Evolutionary conservation across 2,113 vertebrate species (phyloP), one percentile per base, ranked within the genome.

Genomic region (Tichodroma muraria): DNA sequence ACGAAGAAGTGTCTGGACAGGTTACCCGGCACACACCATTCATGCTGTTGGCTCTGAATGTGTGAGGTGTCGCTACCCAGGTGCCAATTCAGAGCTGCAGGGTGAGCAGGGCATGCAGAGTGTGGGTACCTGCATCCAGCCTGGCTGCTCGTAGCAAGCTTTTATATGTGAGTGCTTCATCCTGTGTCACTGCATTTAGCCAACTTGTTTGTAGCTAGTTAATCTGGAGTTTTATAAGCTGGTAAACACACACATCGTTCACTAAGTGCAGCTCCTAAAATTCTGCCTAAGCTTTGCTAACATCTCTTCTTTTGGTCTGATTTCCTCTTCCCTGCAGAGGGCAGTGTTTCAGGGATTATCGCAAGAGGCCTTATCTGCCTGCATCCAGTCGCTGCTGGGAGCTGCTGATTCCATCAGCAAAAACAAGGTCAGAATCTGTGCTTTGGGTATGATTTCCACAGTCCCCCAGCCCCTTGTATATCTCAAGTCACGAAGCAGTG

Each of bases 331-430:
- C 94, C 96, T 76, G 89, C 97, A 99, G 99, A 99, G 98, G 98
- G 98, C 99, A 27, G 99, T 99, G 93, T 99, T 99, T 97, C 99
- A 99, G 97, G 99, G 99, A 94, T 98, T 99, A 94, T 99, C 99
- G 8, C 99, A 99, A 96, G 99, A 99, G 96, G 99, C 99, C 19
- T 98, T 99, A 95, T 99, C 99, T 76, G 99, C 99, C 79, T 99
- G 99, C 95, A 99, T 99, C 97, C 98, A 98, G 93, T 99, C 99
- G 3, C 97, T 99, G 83, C 98, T 99, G 81, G 98, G 98, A 97
- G 99, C 99, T 44, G 98, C 98, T 9, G 99, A 99, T 90, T 97
- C 99, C 68, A 99, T 99, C 97, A 97, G 98, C 90, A 99, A 99
- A 98, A 99, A 98, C 97, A 99, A 99, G 99, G 99, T 99, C 97